Percentiles rank a stretch among this genome's conserved stretches.
phyloP scores from a whole-genome alignment of 2,113 vertebrate genomes.

The Chamaea fasciata region DNA sequence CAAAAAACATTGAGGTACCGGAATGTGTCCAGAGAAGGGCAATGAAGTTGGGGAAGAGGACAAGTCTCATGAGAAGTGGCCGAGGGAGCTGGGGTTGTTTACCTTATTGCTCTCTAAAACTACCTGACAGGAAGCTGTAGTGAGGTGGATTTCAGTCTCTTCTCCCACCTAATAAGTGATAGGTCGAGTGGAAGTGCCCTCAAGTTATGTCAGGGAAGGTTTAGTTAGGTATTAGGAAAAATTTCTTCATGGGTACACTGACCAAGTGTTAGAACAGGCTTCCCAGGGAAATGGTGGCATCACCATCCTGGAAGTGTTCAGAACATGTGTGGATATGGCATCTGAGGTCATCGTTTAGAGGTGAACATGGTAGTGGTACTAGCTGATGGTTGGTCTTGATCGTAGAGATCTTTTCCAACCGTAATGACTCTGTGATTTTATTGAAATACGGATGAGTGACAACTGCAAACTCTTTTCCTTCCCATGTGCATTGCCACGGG shows the following conservation, averaged over 20 bases:
- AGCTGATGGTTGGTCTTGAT: background rate
- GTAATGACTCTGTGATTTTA: background rate
- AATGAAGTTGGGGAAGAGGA: background rate
- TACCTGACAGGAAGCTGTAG: background rate
- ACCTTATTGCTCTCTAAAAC: background rate
- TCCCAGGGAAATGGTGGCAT: background rate
- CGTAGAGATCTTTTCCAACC: background rate
- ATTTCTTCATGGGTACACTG: no score
- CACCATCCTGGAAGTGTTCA: background rate
- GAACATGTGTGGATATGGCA: background rate
- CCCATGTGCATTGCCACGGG: background rate
- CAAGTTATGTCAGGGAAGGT: background rate
- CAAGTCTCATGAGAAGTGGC: background rate
- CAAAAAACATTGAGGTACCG: fast-evolving
- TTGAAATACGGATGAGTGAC: background rate
- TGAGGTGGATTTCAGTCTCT: background rate
- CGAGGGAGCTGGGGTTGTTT: background rate
- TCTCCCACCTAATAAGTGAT: background rate
- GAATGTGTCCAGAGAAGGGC: background rate
- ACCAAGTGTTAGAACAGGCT: background rate
- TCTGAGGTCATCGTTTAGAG: background rate
- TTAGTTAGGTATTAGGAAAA: background rate
- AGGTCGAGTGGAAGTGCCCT: background rate
- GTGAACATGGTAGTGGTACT: fast-evolving
- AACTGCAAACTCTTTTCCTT: background rate